These are phyloP conservation scores for Cichladusa arquata DNA, from an alignment of 2,113 vertebrate species.

Conservation along the genomic window DNA sequence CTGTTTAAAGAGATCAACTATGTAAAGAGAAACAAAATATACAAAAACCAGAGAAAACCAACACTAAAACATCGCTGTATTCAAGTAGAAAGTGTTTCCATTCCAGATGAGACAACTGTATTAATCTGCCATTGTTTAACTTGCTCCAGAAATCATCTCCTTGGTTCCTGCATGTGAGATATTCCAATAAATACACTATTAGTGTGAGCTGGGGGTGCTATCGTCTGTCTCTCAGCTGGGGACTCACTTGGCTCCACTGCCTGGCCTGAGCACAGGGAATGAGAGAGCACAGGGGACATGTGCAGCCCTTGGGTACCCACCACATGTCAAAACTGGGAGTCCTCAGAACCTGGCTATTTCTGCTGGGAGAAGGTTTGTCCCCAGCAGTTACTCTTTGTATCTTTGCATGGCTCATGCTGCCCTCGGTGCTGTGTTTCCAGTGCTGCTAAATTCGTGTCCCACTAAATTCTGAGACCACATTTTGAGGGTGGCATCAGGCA, in stretches of 20 bases:
- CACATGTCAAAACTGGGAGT: neutral
- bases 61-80: conserved; percentile 31
- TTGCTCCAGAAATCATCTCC: conserved; percentile 76
- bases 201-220: conserved; percentile 56
- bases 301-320: neutral
- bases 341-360: fast-evolving
- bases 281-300: neutral
- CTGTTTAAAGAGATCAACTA: conserved; percentile 30
- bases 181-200: conserved; percentile 83
- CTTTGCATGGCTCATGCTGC: fast-evolving
- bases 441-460: fast-evolving
- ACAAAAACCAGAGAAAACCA: conserved; percentile 43
- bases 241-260: neutral
- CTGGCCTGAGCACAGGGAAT: neutral
- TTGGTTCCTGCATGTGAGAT: conserved; percentile 90
- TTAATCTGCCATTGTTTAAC: conserved; percentile 60
- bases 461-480: neutral
- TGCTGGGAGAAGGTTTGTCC: neutral
- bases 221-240: neutral
- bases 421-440: fast-evolving
- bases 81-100: conserved; percentile 16
- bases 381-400: neutral
- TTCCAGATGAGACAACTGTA: neutral
- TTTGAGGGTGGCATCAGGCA: neutral
- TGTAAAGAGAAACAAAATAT: conserved; percentile 44